Base-by-base conservation (phyloP, 2,888 invertebrate genomes). In the Yponomeuta cagnagella region DNA sequence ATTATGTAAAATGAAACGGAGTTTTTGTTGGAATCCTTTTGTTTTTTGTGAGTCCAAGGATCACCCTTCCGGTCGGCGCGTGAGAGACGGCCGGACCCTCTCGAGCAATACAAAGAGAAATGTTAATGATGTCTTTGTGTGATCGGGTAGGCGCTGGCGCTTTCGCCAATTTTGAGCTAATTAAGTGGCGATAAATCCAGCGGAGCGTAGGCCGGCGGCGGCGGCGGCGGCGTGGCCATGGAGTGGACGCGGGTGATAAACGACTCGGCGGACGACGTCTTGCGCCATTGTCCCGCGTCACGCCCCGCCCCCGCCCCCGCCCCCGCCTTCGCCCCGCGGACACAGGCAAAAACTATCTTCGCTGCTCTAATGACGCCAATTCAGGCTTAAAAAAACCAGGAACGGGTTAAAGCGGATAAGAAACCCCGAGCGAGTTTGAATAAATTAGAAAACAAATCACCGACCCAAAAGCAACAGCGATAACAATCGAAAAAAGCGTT, bases 271-370 rank as follows among this genome's bases (percentile, higher is more conserved):
- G 65, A 65, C 31, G 31, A 31, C 65, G 65, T 58, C 52, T 58
- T 58, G 10, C 30, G 64, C 67, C 67, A 67, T 67, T 67, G 67
- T 67, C 67, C 67, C 37, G 67, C 67, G 37, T 8, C 33, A 33
- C 37, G 37, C n/a, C 37, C 33, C 67, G 15, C 37, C 33, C 37
- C 12, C 67, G 37, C 65, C 9, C 30, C 33, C 33, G 33, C 12
- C 33, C 65, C 33, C 33, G 65, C 65, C 31, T 4, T 1, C 52
- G 4, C 15, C 52, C 52, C 52, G 15, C 52, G 52, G 15, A 15
- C 52, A 15, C 15, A 9, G 15, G 52, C 52, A 58, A 58, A 58
- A 58, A 58, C 52, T 58, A 58, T 12, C 12, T 12, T 58, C 15
- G 52, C 52, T 58, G 15, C 52, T 1, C 52, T 58, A 58, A 58